phyloP scores from a whole-genome alignment of 1,140 invertebrate species.

The Sitophilus oryzae region DNA sequence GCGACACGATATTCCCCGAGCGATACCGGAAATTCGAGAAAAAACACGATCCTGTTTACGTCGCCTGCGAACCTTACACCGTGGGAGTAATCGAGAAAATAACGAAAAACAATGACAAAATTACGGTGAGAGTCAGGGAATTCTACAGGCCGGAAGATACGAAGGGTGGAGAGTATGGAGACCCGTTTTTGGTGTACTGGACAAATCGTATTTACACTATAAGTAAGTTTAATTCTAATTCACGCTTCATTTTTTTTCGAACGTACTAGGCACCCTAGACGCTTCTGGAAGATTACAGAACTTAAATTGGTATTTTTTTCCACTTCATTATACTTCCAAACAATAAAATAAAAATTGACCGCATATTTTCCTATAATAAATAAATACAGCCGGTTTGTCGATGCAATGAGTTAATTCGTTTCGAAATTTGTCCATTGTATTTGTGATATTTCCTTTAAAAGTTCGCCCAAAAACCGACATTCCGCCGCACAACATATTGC shows the following conservation, averaged over 20 bases:
- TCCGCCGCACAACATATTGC: too few species aligned
- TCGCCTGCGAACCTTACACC: constrained; percentile 69
- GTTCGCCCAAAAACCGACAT: too few species aligned
- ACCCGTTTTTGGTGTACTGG: constrained; percentile 74
- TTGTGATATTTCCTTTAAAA: too few species aligned
- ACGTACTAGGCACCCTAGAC: not conserved
- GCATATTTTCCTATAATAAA: too few species aligned
- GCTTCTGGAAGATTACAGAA: too few species aligned
- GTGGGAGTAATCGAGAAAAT: constrained; percentile 39
- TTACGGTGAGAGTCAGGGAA: constrained; percentile 62
- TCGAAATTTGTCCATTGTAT: too few species aligned
- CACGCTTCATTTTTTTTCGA: constrained; percentile 14
- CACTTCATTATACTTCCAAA: too few species aligned
- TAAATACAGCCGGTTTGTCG: too few species aligned
- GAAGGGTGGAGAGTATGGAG: constrained; percentile 47
- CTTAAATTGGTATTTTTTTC: too few species aligned
- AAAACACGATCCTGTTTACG: constrained; percentile 59
- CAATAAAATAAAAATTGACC: too few species aligned
- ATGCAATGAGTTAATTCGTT: too few species aligned
- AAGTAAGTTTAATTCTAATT: constrained; percentile 1
- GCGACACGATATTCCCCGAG: constrained; percentile 70
- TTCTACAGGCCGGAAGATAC: constrained; percentile 77
- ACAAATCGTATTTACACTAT: constrained; percentile 54
- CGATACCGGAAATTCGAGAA: constrained; percentile 51
- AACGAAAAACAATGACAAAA: constrained; percentile 45